phyloP scores from a whole-genome alignment of 2,113 vertebrate species.

The Sphaerodactylus townsendi region DNA sequence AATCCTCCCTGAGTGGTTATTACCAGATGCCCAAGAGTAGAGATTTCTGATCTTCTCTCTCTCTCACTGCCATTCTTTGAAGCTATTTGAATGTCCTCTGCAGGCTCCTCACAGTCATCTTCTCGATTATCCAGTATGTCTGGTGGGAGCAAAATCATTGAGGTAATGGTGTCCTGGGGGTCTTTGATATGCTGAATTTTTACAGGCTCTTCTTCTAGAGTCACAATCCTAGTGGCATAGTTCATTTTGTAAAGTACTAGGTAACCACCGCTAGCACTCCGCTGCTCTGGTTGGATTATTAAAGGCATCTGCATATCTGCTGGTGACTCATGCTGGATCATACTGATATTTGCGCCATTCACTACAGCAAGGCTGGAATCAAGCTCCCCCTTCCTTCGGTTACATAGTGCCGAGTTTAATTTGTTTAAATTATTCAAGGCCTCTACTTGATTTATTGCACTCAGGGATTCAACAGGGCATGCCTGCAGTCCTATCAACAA shows the following conservation, averaged over 20 bases:
- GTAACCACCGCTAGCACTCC: slow-evolving; percentile 88
- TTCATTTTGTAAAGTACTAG: slow-evolving; percentile 97
- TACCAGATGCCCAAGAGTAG: slow-evolving; percentile 93
- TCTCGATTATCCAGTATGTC: slow-evolving; percentile 95
- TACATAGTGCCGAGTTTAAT: slow-evolving; percentile 95
- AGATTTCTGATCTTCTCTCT: slow-evolving; percentile 85
- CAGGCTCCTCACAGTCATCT: slow-evolving; percentile 91
- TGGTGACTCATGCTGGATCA: slow-evolving; percentile 85
- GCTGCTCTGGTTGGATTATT: slow-evolving; percentile 89
- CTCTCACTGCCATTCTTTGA: slow-evolving; percentile 84
- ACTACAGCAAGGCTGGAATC: slow-evolving; percentile 82
- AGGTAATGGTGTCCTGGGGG: slow-evolving; percentile 93
- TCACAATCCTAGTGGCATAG: slow-evolving; percentile 96
- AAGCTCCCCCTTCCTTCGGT: slow-evolving; percentile 87
- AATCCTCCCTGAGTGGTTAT: slow-evolving; percentile 96
- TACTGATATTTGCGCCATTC: slow-evolving; percentile 85
- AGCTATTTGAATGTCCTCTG: slow-evolving; percentile 85
- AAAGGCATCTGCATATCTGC: slow-evolving; percentile 86
- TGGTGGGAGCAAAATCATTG: slow-evolving; percentile 93
- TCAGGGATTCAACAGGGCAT: slow-evolving; percentile 88
- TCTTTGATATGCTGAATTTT: slow-evolving; percentile 98
- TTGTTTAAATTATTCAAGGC: slow-evolving; percentile 99
- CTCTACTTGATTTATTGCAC: slow-evolving; percentile 98
- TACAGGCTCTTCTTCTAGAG: slow-evolving; percentile 93
- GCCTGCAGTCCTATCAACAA: slow-evolving; percentile 92